Evolutionary conservation across 2,888 invertebrate species (phyloP), one percentile per base, ranked within the genome.

Genomic region (Calameuta pallipes): DNA sequence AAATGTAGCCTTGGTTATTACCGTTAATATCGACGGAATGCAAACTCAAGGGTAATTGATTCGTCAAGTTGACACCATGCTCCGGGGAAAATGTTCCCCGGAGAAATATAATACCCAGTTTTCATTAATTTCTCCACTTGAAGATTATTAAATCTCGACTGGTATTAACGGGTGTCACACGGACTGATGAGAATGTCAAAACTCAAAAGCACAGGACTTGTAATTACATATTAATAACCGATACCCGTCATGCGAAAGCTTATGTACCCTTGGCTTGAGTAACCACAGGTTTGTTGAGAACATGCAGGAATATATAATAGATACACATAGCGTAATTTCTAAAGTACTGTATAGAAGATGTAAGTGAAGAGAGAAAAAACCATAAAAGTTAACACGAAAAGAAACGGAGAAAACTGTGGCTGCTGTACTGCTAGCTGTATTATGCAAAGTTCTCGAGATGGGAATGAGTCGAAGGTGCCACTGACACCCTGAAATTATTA

Each of bases 181-280:
- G 77, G 77, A 80, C 79, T 87, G 85, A 87, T 86, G 84, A 85
- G 83, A 87, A 85, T 81, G 85, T 87, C 86, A 86, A 85, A 85
- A 83, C 81, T 78, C 80, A 41, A 69, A 73, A 80, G 56, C 31
- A 76, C 71, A 73, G 68, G 76, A 84, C 80, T 85, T 82, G 80
- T 83, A 85, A 87, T 87, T 85, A 85, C 82, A 83, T 83, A 84
- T 82, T 82, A 79, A 82, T 82, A 84, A 80, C 84, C 80, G 82
- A 82, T 85, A 82, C 79, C 79, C 56, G 70, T 15, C 34, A 31
- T 23, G 74, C 41, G 56, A 56, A 23, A 56, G 56, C 56, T 56
- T 9, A 9, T 2, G 9, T 6, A 56, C 56, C 56, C 56, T 23
- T 56, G 23, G 2, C 9, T 23, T 23, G 23, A 23, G 9, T 56